Evolutionary conservation across 1,140 invertebrate species (phyloP).

Genomic region (Musca domestica): DNA sequence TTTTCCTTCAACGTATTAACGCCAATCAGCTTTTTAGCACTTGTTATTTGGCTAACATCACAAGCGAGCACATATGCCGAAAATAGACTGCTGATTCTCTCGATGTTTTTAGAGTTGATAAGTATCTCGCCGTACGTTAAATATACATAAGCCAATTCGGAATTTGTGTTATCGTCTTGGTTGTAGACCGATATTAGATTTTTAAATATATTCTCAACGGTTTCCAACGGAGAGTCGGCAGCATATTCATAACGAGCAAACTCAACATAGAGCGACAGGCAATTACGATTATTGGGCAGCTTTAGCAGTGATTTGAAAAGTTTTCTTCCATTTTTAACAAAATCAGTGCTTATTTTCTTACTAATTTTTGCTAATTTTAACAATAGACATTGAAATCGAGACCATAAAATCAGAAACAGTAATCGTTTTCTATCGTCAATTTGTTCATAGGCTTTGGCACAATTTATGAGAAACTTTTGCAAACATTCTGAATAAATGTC

Average conservation of each 20-base stretch:
- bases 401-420: constrained; percentile 61
- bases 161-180: constrained; percentile 32
- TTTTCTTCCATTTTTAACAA: constrained; percentile 56
- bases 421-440: constrained; percentile 45
- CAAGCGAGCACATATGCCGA: neutral
- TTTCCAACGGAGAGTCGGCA: constrained; percentile 51
- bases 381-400: constrained; percentile 61
- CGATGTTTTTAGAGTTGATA: neutral
- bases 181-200: constrained; percentile 46
- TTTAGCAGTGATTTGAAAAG: constrained; percentile 61
- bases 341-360: constrained; percentile 50
- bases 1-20: constrained; percentile 25
- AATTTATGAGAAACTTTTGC: constrained; percentile 47
- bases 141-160: constrained; percentile 32
- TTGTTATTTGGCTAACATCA: neutral
- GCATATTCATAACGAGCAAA: constrained; percentile 64
- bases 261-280: constrained; percentile 61
- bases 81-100: neutral
- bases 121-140: constrained; percentile 40
- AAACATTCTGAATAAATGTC: constrained; percentile 62
- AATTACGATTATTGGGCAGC: constrained; percentile 58
- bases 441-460: constrained; percentile 46
- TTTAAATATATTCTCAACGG: constrained; percentile 53
- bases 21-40: constrained; percentile 24
- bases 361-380: constrained; percentile 55